Percentiles rank a stretch among this genome's conserved stretches.
Conservation (phyloP, 2,888 invertebrate species). For the Hypomecis punctinalis region DNA sequence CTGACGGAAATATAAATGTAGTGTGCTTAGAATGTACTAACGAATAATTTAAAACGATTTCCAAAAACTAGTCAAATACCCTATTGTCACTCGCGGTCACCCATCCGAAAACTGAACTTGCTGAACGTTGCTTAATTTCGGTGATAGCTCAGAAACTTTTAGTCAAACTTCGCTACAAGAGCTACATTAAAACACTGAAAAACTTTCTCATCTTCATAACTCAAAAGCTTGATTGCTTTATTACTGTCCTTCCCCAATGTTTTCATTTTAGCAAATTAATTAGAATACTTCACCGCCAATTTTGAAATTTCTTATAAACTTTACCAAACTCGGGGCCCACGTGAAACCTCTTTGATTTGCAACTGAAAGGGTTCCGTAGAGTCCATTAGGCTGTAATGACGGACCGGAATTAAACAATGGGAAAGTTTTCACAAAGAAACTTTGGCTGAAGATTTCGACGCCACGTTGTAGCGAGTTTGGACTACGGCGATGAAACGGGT, state of each 20-base stretch:
- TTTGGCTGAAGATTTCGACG: constrained; percentile 26
- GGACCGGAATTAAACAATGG: constrained; percentile 38
- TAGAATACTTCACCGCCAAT: constrained; percentile 17
- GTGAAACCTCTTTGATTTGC: constrained; percentile 28
- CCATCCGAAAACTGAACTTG: too few relatives aligned
- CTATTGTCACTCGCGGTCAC: too few relatives aligned
- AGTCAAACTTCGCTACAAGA: too few relatives aligned
- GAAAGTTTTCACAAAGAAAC: constrained; percentile 38
- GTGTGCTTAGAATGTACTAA: too few relatives aligned
- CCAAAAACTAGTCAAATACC: too few relatives aligned
- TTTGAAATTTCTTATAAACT: constrained; percentile 13
- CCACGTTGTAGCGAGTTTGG: constrained; percentile 21
- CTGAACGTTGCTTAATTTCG: too few relatives aligned
- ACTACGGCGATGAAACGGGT: not conserved
- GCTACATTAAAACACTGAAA: too few relatives aligned
- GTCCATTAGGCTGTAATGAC: constrained; percentile 41
- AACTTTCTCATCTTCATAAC: not conserved
- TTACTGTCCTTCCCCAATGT: constrained; percentile 18
- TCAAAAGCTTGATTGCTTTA: constrained; percentile 4
- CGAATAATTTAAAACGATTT: too few relatives aligned
- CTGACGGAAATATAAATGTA: too few relatives aligned
- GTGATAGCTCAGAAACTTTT: too few relatives aligned
- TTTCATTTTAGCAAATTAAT: constrained; percentile 19
- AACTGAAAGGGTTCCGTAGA: constrained; percentile 27
- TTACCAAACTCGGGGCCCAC: constrained; percentile 13